Evolutionary conservation across 2,113 vertebrate genomes (phyloP).

Genomic region (Symphodus melops): DNA sequence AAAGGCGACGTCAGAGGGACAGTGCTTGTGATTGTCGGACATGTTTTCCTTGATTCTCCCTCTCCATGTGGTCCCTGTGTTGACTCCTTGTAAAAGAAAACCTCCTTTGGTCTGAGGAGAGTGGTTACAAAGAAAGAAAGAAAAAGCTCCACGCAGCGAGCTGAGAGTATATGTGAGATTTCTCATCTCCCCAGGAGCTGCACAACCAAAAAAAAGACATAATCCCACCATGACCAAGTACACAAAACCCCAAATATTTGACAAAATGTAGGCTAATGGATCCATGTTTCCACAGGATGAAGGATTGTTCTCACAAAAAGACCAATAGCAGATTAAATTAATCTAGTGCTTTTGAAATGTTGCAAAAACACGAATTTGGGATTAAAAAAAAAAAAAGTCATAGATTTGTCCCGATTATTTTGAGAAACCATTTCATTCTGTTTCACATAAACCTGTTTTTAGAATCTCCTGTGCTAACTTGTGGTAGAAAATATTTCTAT

Average conservation of each 20-base stretch:
- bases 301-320: no score
- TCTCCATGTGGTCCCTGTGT: slow-evolving; percentile 69
- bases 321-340: no score
- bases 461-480: no score
- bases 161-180: slow-evolving; percentile 15
- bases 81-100: slow-evolving; percentile 57
- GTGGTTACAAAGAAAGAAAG: neutral
- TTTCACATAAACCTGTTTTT: no score
- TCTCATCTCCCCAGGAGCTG: slow-evolving; percentile 6
- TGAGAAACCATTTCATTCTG: no score
- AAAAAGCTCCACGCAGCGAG: slow-evolving; percentile 17
- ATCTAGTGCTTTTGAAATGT: no score
- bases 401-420: no score
- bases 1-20: slow-evolving; percentile 50
- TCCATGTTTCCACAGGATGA: neutral
- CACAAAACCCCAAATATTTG: neutral
- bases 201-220: neutral
- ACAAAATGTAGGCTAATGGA: neutral
- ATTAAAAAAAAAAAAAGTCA: no score
- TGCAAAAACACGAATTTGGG: no score
- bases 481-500: no score
- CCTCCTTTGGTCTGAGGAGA: slow-evolving; percentile 66
- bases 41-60: slow-evolving; percentile 70
- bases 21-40: slow-evolving; percentile 66
- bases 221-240: neutral